A percentile compares a stretch with the other conserved stretches of the same genome.
Conservation (phyloP, 2,797 vertebrate species). For the Sparus aurata region DNA sequence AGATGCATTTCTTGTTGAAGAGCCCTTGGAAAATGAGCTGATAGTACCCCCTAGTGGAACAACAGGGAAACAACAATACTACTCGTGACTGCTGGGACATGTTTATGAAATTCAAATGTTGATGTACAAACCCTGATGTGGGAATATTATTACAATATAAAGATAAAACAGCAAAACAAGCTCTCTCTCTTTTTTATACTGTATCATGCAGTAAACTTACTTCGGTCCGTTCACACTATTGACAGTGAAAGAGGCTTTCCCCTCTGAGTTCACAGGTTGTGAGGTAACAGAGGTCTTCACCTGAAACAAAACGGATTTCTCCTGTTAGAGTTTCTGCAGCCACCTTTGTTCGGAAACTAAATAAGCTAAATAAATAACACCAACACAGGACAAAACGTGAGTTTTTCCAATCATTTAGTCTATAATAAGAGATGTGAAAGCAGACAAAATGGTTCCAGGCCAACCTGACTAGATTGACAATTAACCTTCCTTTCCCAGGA, state of each 20-base stretch:
- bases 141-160: neutral
- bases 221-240: slow-evolving; percentile 85
- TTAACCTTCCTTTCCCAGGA: no score
- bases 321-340: neutral
- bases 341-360: no score
- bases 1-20: slow-evolving; percentile 82
- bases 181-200: neutral
- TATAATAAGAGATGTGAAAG: no score
- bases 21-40: slow-evolving; percentile 82
- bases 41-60: slow-evolving; percentile 89
- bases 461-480: no score
- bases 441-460: no score
- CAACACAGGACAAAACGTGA: no score
- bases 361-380: no score
- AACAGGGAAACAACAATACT: slow-evolving; percentile 39
- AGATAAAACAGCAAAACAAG: neutral
- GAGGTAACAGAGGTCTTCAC: slow-evolving; percentile 77
- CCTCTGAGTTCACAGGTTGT: slow-evolving; percentile 86
- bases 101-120: neutral
- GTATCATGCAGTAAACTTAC: slow-evolving; percentile 83
- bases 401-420: no score
- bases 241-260: slow-evolving; percentile 87
- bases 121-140: neutral
- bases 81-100: neutral
- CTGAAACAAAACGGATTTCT: slow-evolving; percentile 73